These are phyloP conservation scores for Felis catus DNA, from an alignment of 2,113 vertebrate species.

Conservation along the genomic window DNA sequence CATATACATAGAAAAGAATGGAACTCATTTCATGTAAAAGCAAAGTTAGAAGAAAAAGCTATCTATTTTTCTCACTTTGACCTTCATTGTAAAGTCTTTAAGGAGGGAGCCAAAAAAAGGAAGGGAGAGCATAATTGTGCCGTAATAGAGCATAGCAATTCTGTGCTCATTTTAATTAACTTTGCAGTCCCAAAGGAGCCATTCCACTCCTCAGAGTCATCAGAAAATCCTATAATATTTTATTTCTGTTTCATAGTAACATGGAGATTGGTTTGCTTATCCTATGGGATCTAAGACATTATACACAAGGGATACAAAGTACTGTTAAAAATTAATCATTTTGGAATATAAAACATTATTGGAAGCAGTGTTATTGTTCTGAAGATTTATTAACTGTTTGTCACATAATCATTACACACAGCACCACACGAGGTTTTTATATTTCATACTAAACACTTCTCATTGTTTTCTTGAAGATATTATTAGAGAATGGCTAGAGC, in stretches of 20 bases:
- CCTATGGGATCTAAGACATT: conserved; percentile 43
- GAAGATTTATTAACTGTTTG: conserved; percentile 68
- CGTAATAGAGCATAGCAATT: conserved; percentile 57
- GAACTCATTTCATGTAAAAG: background rate
- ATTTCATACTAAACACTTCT: conserved; percentile 49
- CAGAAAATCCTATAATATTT: conserved; percentile 73
- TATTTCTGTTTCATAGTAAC: conserved; percentile 63
- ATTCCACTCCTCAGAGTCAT: conserved; percentile 68
- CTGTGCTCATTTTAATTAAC: conserved; percentile 73
- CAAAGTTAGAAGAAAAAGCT: background rate
- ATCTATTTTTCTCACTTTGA: conserved; percentile 23
- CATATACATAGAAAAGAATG: background rate
- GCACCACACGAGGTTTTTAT: background rate
- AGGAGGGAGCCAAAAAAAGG: background rate
- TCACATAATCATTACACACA: conserved; percentile 31
- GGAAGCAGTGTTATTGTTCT: conserved; percentile 35
- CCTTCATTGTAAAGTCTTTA: conserved; percentile 40
- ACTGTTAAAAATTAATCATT: conserved; percentile 73
- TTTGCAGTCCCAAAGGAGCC: conserved; percentile 48
- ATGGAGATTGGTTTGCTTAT: conserved; percentile 58
- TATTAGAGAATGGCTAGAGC: background rate
- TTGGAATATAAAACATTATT: conserved; percentile 59
- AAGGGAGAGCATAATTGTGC: conserved; percentile 23
- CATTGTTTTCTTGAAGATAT: conserved; percentile 47
- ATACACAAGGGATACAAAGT: conserved; percentile 47